These are phyloP conservation scores for Zygaena filipendulae DNA, from an alignment of 2,888 invertebrate species.

Conservation along the genomic window DNA sequence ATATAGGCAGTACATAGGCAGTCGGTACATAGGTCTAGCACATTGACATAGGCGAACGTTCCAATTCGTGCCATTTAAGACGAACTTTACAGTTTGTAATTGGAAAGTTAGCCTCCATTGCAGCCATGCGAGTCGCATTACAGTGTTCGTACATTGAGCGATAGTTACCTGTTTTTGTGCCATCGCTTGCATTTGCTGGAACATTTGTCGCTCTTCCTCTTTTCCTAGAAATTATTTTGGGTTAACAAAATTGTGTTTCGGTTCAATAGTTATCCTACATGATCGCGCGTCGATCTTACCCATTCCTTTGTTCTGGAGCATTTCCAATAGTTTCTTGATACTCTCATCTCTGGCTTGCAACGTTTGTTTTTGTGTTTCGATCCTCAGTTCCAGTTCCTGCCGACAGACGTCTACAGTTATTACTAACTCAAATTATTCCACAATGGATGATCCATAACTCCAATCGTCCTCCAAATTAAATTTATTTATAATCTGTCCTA, in stretches of 20 bases:
- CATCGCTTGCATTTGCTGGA: slow-evolving; percentile 97
- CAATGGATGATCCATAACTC: slow-evolving; percentile 5
- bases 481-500: no score
- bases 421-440: slow-evolving; percentile 5
- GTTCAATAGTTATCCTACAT: no score
- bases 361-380: slow-evolving; percentile 98
- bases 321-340: slow-evolving; percentile 97
- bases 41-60: no score
- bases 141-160: slow-evolving; percentile 21
- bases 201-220: slow-evolving; percentile 96
- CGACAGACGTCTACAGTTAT: slow-evolving; percentile 25
- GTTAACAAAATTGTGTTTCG: no score
- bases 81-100: no score
- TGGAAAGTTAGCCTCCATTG: slow-evolving; percentile 10
- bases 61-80: no score
- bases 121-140: no score
- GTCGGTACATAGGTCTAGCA: no score
- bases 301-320: slow-evolving; percentile 97
- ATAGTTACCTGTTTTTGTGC: slow-evolving; percentile 92
- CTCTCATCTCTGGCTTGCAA: slow-evolving; percentile 96
- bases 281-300: no score
- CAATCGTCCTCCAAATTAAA: no score
- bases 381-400: slow-evolving; percentile 94
- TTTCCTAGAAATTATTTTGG: slow-evolving; percentile 81
- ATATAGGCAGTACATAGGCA: no score